Evolutionary conservation across 2,888 invertebrate species (phyloP).

Genomic region (Adelognathus sp.): DNA sequence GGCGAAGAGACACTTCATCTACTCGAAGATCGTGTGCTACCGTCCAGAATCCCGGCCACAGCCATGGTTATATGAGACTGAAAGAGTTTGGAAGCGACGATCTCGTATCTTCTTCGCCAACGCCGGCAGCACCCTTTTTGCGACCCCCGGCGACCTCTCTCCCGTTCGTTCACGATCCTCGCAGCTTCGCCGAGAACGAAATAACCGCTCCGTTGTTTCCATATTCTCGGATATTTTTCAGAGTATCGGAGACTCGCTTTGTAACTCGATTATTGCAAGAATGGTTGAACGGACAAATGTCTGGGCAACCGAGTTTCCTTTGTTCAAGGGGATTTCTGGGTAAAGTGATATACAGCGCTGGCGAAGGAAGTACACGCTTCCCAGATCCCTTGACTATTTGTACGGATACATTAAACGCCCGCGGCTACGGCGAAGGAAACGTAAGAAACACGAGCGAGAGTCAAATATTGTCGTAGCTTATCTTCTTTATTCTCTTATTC

Average conservation of each 20-base stretch:
- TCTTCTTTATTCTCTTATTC: constrained; percentile 55
- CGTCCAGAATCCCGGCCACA: constrained; percentile 57
- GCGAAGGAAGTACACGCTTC: constrained; percentile 56
- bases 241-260: constrained; percentile 30
- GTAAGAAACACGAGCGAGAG: constrained; percentile 50
- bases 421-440: neutral
- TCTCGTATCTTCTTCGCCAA: constrained; percentile 57
- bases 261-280: constrained; percentile 1
- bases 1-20: constrained; percentile 69
- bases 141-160: neutral
- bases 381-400: constrained; percentile 50
- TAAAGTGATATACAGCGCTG: constrained; percentile 55
- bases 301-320: neutral
- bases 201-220: constrained; percentile 54
- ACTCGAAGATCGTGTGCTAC: constrained; percentile 66
- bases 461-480: constrained; percentile 73
- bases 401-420: constrained; percentile 53
- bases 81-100: constrained; percentile 59
- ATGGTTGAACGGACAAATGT: constrained; percentile 52
- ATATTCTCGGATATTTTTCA: constrained; percentile 62
- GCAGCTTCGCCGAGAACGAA: constrained; percentile 37
- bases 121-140: constrained; percentile 25
- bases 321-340: constrained; percentile 58
- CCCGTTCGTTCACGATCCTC: constrained; percentile 25
- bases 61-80: constrained; percentile 46